Evolutionary conservation across 2,888 invertebrate genomes (phyloP).

Genomic region (Hypercompe scribonia): DNA sequence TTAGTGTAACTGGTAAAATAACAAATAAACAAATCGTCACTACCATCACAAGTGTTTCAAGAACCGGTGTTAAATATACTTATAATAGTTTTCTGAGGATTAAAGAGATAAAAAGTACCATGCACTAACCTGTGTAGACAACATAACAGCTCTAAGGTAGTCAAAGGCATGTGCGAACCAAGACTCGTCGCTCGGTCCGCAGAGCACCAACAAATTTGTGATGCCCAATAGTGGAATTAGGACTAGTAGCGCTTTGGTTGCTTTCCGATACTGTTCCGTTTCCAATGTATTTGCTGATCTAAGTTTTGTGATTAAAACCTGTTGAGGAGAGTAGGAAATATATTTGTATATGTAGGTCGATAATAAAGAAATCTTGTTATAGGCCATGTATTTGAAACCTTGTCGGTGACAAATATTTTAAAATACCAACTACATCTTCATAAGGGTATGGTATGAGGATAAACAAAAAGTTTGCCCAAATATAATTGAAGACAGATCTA

Average conservation of each 20-base stretch:
- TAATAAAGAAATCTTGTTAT: no score
- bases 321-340: conserved; percentile 49
- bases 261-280: conserved; percentile 96
- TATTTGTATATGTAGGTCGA: no score
- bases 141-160: conserved; percentile 92
- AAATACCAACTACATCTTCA: not conserved
- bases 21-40: no score
- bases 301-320: conserved; percentile 97
- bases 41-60: not conserved
- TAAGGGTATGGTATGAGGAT: not conserved
- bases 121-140: conserved; percentile 94
- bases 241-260: conserved; percentile 95
- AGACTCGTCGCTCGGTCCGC: conserved; percentile 92
- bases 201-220: conserved; percentile 94
- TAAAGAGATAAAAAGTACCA: not conserved
- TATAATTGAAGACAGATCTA: not conserved
- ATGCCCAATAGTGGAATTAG: conserved; percentile 97
- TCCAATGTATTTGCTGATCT: conserved; percentile 96
- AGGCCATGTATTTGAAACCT: no score
- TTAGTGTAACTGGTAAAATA: no score
- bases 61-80: not conserved
- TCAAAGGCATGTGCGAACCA: conserved; percentile 91
- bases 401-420: not conserved
- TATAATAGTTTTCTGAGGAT: not conserved
- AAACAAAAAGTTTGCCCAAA: not conserved